Evolutionary conservation across 2,797 vertebrate species (phyloP), one percentile per base, ranked within the genome.

Genomic region (Pampus argenteus): DNA sequence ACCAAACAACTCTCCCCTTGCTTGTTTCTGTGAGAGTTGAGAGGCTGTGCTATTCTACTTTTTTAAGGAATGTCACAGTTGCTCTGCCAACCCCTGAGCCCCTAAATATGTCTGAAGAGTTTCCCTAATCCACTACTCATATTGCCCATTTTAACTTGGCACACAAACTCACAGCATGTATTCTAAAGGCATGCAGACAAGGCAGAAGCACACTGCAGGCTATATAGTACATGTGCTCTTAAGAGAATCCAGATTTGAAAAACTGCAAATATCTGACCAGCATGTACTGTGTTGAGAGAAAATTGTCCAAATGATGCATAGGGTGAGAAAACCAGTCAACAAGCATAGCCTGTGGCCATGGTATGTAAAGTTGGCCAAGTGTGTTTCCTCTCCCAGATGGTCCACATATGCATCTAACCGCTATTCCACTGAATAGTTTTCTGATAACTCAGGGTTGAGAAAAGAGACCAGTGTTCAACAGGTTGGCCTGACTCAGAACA

Each of bases 331-430:
- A 84, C 40, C 61, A 75, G 63, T 88, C 71, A 87, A 89, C 81
- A 87, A 89, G 69, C 71, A 58, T 71, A 86, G 85, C 85, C 88
- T 86, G 81, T 83, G 63, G 85, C 81, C 78, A 61, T 52, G 86
- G 92, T 90, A 90, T 92, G 88, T 87, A 79, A 79, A 89, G 79
- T 87, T 91, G 91, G 90, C 86, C 49, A 82, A 78, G 78, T 52
- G 45, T 70, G 73, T 82, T 90, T 87, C 84, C 86, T 83, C 59
- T 71, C 71, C 79, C 95, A 95, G 90, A 94, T 95, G 95, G 88
- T 90, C 76, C 71, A 73, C 94, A 95, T 78, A 89, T 95, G 94
- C 86, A 86, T 81, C 81, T 49, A 36, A 73, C 80, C 80, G 74
- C 74, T 66, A 84, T 79, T 85, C 77, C 71, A 57, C 78, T 68